A percentile compares a stretch with the other conserved stretches of the same genome.
These are phyloP conservation scores for Percina caprodes DNA, from an alignment of 2,113 vertebrate species.

Conservation along the genomic window DNA sequence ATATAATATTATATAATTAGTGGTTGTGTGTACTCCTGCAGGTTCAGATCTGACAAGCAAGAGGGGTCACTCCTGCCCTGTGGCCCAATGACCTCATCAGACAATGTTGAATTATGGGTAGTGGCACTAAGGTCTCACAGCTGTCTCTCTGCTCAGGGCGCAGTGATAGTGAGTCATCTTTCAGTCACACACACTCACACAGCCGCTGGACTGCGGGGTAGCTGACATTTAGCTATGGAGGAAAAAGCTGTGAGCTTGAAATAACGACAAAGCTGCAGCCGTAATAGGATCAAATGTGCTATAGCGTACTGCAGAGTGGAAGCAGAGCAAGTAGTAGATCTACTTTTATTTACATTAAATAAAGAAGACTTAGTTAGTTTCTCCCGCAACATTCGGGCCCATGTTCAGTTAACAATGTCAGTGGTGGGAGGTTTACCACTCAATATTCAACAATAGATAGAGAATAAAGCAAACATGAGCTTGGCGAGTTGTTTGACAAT, in stretches of 20 bases:
- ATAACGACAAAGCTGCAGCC: slow-evolving; percentile 20
- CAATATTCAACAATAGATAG: not conserved
- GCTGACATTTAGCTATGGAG: slow-evolving; percentile 67
- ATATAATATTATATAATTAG: not conserved
- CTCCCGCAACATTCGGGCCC: not conserved
- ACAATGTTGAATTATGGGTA: slow-evolving; percentile 75
- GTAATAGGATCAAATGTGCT: slow-evolving; percentile 4
- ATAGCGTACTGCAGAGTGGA: not conserved
- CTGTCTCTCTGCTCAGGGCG: slow-evolving; percentile 58
- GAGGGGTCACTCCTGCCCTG: slow-evolving; percentile 58
- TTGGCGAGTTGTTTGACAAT: not conserved
- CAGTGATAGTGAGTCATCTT: slow-evolving; percentile 70
- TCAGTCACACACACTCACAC: slow-evolving; percentile 15
- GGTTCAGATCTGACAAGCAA: slow-evolving; percentile 42
- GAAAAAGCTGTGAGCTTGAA: slow-evolving; percentile 28
- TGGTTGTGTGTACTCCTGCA: slow-evolving; percentile 13
- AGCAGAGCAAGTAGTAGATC: not conserved
- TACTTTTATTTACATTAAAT: not conserved
- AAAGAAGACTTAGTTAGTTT: not conserved
- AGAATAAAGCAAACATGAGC: not conserved
- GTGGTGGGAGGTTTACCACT: not conserved
- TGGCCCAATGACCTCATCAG: slow-evolving; percentile 66
- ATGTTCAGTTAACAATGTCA: not conserved
- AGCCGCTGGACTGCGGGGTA: slow-evolving; percentile 58
- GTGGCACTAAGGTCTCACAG: slow-evolving; percentile 61